phyloP scores from a whole-genome alignment of 1,140 invertebrate genomes.

The Cherax quadricarinatus region DNA sequence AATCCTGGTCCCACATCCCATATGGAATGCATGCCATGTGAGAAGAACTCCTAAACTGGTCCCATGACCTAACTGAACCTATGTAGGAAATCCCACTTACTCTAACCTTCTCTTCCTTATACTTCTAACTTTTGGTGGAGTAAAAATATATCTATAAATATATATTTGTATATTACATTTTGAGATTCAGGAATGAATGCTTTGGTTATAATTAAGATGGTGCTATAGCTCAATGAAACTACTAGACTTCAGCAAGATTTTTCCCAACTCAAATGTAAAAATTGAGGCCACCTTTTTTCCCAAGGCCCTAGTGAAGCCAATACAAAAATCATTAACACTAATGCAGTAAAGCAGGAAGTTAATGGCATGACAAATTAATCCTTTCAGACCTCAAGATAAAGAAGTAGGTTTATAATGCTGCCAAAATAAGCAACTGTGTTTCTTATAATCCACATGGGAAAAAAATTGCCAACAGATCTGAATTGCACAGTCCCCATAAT shows the following conservation, averaged over 20 bases:
- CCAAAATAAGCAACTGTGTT: conserved; percentile 3
- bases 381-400: neutral
- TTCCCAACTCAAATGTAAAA: neutral
- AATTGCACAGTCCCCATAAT: neutral
- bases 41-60: neutral
- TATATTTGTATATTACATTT: conserved; percentile 18
- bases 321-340: too few relatives aligned
- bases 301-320: too few relatives aligned
- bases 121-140: neutral
- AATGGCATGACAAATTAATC: neutral
- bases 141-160: conserved; percentile 21
- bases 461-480: neutral
- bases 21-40: too few relatives aligned
- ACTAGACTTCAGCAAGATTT: neutral
- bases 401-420: neutral
- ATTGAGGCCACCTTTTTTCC: neutral
- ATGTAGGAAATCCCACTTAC: neutral
- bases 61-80: neutral
- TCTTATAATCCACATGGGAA: neutral
- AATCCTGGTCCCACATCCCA: too few relatives aligned
- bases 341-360: too few relatives aligned
- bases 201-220: neutral
- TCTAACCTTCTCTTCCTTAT: neutral
- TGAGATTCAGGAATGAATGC: neutral
- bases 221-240: neutral